phyloP scores from a whole-genome alignment of 1,140 invertebrate genomes.

The Drosophila sucinea region DNA sequence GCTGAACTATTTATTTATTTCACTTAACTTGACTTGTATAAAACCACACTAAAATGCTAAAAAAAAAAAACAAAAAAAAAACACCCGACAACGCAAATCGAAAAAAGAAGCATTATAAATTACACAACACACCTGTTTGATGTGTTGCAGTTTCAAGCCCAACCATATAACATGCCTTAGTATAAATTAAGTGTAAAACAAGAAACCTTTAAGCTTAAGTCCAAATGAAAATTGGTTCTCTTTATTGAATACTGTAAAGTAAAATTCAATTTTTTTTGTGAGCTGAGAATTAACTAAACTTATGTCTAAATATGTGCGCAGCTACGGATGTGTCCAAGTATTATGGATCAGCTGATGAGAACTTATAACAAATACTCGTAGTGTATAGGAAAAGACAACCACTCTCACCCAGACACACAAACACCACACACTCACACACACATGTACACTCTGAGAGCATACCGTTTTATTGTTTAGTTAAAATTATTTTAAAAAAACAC shows the following conservation, averaged over 20 bases:
- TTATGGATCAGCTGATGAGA: slow-evolving; percentile 46
- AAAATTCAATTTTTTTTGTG: slow-evolving; percentile 1
- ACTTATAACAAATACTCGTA: slow-evolving; percentile 66
- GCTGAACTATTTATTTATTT: slow-evolving; percentile 42
- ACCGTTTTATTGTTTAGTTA: slow-evolving; percentile 17
- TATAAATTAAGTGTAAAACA: slow-evolving; percentile 53
- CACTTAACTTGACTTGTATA: slow-evolving; percentile 45
- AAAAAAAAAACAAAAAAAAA: background rate
- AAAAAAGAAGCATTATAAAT: slow-evolving; percentile 32
- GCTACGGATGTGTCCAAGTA: slow-evolving; percentile 50
- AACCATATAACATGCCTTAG: slow-evolving; percentile 60
- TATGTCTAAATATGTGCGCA: background rate
- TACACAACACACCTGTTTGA: slow-evolving; percentile 35
- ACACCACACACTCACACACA: slow-evolving; percentile 24
- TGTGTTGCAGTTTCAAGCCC: slow-evolving; percentile 58
- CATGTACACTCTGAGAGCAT: background rate
- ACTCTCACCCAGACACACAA: slow-evolving; percentile 18
- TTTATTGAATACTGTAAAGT: slow-evolving; percentile 19
- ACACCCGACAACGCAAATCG: background rate
- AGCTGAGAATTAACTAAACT: slow-evolving; percentile 3
- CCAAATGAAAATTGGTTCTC: slow-evolving; percentile 31
- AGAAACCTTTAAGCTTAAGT: slow-evolving; percentile 50
- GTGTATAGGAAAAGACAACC: slow-evolving; percentile 51
- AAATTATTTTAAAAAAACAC: slow-evolving; percentile 17
- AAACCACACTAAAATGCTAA: slow-evolving; percentile 11